A percentile compares a stretch with the other conserved stretches of the same genome.
Conservation (phyloP, 2,888 invertebrate genomes). For the Tachystola acroxantha region DNA sequence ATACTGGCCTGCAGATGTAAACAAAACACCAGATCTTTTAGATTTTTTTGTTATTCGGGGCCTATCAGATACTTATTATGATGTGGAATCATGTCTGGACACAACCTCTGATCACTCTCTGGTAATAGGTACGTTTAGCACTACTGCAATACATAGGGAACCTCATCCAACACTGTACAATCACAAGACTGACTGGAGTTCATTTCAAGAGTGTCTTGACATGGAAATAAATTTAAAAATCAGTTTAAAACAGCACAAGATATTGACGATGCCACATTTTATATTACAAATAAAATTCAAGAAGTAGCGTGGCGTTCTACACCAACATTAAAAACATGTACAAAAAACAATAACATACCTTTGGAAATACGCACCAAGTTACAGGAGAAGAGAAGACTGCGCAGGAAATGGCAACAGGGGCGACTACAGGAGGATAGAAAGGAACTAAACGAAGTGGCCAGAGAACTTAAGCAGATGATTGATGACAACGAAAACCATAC, state of each 20-base stretch:
- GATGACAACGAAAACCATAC: background rate
- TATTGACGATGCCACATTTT: no score
- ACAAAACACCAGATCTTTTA: conserved; percentile 5
- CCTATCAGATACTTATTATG: background rate
- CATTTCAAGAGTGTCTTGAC: conserved; percentile 12
- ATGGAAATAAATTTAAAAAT: conserved; percentile 10
- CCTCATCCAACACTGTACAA: conserved; percentile 5
- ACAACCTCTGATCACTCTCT: conserved; percentile 3
- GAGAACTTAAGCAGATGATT: background rate
- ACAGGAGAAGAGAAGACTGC: conserved; percentile 10
- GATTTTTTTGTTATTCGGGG: conserved; percentile 4
- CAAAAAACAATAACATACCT: background rate
- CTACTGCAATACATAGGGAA: background rate
- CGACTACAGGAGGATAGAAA: conserved; percentile 7
- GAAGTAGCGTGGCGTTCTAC: conserved; percentile 6
- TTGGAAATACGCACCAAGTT: background rate
- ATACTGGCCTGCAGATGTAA: conserved; percentile 7
- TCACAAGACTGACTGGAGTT: conserved; percentile 17
- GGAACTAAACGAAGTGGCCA: conserved; percentile 6
- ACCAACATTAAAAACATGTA: conserved; percentile 3
- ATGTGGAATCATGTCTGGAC: conserved; percentile 2
- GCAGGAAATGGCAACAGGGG: conserved; percentile 12
- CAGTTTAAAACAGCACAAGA: conserved; percentile 13
- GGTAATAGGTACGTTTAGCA: background rate
- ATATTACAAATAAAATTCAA: conserved; percentile 10